Evolutionary conservation across 2,888 invertebrate species (phyloP), one percentile per base, ranked within the genome.

Genomic region (Eupithecia exiguata): DNA sequence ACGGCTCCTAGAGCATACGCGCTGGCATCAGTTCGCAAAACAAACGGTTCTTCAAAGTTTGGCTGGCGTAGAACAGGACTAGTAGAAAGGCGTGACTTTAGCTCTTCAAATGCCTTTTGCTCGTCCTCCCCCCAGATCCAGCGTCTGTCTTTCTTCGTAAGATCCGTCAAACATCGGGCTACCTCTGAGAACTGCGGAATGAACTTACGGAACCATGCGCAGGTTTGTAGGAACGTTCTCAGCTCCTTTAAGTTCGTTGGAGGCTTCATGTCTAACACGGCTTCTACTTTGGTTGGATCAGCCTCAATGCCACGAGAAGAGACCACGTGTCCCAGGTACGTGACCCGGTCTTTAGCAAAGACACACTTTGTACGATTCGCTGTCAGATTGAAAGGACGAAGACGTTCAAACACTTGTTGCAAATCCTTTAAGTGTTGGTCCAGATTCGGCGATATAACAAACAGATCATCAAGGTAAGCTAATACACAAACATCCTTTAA

Each of bases 11-110:
- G 36, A 21, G 69, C 65, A 36, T 16, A 80, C 66, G 5, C 80
- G 69, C 72, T 83, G 79, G 69, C 68, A 43, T 72, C 72, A 16
- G 69, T 72, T 10, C 68, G 30, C 35, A 71, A 14, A 16, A 71
- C 62, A 36, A 67, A 71, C 61, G 62, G 40, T 43, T 71, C 5
- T 1, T 67, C 30, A 21, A 61, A 61, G 30, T 61, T 21, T 49
- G 70, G 70, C 18, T 63, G 63, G 16, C 36, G 36, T n/a, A 16
- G 36, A 63, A 63, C 36, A 18, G 63, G 63, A 35, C 36, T 36
- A 63, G 63, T 35, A 14, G 63, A 36, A 63, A 63, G 63, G 63
- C 63, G 63, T 63, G 21, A 36, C 36, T 36, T 63, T 16, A 30
- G 30, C 5, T 30, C 30, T 25, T 61, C 30, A 12, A 61, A 61